Evolutionary conservation across 2,888 invertebrate species (phyloP).

Genomic region (Glyphotaelius pellucidus): DNA sequence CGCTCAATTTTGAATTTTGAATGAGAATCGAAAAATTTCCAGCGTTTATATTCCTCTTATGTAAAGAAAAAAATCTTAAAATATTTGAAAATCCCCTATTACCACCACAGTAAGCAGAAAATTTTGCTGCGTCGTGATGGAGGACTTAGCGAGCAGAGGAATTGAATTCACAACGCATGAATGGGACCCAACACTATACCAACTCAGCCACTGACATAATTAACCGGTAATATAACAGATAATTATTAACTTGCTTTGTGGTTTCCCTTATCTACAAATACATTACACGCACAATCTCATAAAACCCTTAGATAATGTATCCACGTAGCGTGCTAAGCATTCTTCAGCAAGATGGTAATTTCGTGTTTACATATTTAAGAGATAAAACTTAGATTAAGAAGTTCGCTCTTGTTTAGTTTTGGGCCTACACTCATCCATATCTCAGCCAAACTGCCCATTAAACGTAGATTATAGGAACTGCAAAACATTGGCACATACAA

Average conservation of each 20-base stretch:
- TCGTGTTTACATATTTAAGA: slow-evolving; percentile 25
- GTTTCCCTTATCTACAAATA: background rate
- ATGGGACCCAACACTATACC: too few relatives aligned
- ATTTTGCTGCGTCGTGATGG: too few relatives aligned
- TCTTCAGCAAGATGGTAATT: slow-evolving; percentile 9
- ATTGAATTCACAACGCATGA: too few relatives aligned
- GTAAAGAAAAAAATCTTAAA: too few relatives aligned
- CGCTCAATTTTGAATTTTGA: too few relatives aligned
- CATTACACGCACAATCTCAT: background rate
- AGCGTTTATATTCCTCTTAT: too few relatives aligned
- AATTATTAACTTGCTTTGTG: background rate
- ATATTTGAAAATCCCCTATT: too few relatives aligned
- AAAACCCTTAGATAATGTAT: background rate
- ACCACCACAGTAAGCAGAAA: too few relatives aligned
- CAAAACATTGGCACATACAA: background rate
- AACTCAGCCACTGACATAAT: too few relatives aligned
- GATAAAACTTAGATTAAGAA: slow-evolving; percentile 14
- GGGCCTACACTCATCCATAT: background rate
- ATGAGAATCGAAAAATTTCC: too few relatives aligned
- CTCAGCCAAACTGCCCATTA: slow-evolving; percentile 14
- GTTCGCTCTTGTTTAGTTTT: background rate
- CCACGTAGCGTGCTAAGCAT: background rate
- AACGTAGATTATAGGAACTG: slow-evolving; percentile 11
- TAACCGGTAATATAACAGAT: background rate
- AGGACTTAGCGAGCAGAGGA: too few relatives aligned